Base-by-base conservation (phyloP, 2,888 invertebrate species). In the Drosophila sordidula region DNA sequence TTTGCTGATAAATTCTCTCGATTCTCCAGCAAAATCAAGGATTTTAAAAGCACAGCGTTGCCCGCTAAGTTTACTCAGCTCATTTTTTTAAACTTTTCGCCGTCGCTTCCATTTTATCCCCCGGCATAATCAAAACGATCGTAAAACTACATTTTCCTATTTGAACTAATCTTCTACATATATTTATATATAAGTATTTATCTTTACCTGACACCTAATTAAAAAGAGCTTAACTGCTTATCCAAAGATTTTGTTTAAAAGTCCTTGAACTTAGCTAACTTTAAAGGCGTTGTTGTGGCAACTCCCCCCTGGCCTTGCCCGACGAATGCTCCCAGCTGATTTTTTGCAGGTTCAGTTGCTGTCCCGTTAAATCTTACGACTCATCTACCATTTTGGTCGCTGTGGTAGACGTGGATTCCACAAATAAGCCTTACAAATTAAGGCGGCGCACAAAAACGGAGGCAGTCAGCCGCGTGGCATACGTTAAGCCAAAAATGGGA, bases 371-470 rank as follows among this genome's bases (percentile, higher is more conserved):
- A 49, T 57, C 52, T 54, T 18, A 44, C 18, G 44, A 45, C 32
- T 74, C 57, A 22, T 46, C 61, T 55, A 25, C 32, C 52, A 44
- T 47, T 70, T 61, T 34, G 54, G 46, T 44, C 45, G 39, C 55
- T 74, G 62, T 42, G 56, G 38, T 42, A 46, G 55, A 47, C 52
- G 34, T 63, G 34, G 61, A 45, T 51, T 46, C 46, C 67, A 65
- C 67, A 73, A 81, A 81, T 84, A 84, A 75, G 78, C 81, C 78
- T 59, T 65, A 73, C 69, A 83, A 82, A 80, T 87, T 83, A 75
- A 78, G 75, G 71, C 67, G 62, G 50, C 44, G 54, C 44, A 38
- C 58, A 44, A 47, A 44, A 46, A 46, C 56, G 36, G 45, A 65
- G 51, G 51, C 51, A 49, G 50, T 18, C 58, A 42, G 41, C 29